Conservation (phyloP, 1,140 invertebrate genomes). For the Brachionus rotundiformis region DNA sequence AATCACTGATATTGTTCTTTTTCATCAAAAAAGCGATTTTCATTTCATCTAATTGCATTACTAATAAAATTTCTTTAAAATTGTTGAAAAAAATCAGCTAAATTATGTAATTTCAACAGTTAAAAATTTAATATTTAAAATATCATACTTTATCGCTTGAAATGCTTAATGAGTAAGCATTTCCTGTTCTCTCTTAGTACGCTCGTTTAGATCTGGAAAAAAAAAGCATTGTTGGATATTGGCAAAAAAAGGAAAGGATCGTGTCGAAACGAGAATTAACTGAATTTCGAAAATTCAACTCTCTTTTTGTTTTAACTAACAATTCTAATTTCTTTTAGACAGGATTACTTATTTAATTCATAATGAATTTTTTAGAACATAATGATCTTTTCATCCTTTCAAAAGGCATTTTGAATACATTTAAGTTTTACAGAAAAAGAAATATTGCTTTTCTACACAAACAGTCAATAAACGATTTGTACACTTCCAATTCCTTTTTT, state of each 20-base stretch:
- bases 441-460: constrained; percentile 1
- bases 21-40: not conserved
- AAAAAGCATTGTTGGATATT: not conserved
- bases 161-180: not conserved
- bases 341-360: not conserved
- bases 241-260: constrained; percentile 1
- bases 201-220: constrained; percentile 8
- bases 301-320: constrained; percentile 10
- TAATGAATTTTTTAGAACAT: not conserved
- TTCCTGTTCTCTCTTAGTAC: not conserved
- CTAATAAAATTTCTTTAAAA: too few relatives aligned
- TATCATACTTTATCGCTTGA: too few relatives aligned
- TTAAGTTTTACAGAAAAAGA: not conserved
- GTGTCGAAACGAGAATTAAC: not conserved
- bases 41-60: not conserved
- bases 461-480: not conserved
- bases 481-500: constrained; percentile 5
- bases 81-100: too few relatives aligned
- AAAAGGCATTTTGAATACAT: not conserved
- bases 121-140: too few relatives aligned
- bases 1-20: not conserved
- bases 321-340: constrained; percentile 5
- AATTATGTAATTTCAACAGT: too few relatives aligned
- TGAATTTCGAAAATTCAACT: constrained; percentile 9
- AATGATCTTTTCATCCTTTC: too few relatives aligned